Evolutionary conservation across 2,113 vertebrate genomes (phyloP), one percentile per base, ranked within the genome.

Genomic region (Psettodes erumei): DNA sequence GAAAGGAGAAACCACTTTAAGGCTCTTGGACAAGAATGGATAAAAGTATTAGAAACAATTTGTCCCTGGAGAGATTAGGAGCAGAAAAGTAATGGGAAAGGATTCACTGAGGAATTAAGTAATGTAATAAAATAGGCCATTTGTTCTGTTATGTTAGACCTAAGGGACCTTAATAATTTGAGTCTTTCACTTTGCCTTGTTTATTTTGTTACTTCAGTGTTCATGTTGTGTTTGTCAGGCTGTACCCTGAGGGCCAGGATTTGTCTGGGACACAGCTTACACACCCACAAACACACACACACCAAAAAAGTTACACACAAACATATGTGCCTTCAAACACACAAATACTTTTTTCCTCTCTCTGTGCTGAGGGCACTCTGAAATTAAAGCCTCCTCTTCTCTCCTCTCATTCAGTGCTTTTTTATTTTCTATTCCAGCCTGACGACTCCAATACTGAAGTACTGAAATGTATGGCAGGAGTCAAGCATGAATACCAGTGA

Each of bases 401-500:
- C 66, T 48, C 47, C 35, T 16, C 11, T 30, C 1, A 16, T 21
- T 60, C 25, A 19, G 9, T 27, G 15, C 18, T 19, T 35, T 45
- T 16, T 23, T 16, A 9, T 53, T 55, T 53, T 38, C 30, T 55
- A 18, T 38, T 67, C 27, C 56, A 48, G 65, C 60, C 79, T 37
- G 8, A 3, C 25, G 45, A 67, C 55, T 35, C 55, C 74, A n/a
- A n/a, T n/a, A n/a, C n/a, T 37, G 10, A 38, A n/a, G n/a, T n/a
- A n/a, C 12, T 5, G 15, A 63, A 55, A 19, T 62, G 32, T 85
- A 76, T 43, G 56, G 60, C 72, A 70, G 56, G 15, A 65, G 47
- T 71, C 45, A 40, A 32, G 9, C 25, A 30, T 78, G 71, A 83
- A 79, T 78, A 27, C 54, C 48, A 71, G 53, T 47, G 28, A 63